These are phyloP conservation scores for Agrotis clavis DNA, from an alignment of 2,888 invertebrate genomes.

Conservation along the genomic window DNA sequence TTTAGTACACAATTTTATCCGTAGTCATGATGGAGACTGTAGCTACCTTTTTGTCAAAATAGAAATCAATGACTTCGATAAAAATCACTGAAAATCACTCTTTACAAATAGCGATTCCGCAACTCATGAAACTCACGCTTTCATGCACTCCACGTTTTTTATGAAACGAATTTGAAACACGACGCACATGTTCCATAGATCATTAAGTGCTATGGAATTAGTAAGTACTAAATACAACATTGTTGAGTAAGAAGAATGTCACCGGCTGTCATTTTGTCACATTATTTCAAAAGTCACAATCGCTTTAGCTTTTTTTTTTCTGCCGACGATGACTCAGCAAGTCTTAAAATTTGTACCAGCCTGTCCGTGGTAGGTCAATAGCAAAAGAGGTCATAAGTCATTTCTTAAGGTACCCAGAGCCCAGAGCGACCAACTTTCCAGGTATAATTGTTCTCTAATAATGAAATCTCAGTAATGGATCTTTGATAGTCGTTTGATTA, in stretches of 20 bases:
- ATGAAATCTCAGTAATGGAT: slow-evolving; percentile 80
- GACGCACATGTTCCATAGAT: slow-evolving; percentile 5
- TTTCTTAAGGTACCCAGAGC: slow-evolving; percentile 50
- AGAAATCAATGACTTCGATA: slow-evolving; percentile 37
- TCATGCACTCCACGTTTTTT: not conserved
- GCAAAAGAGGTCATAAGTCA: slow-evolving; percentile 70
- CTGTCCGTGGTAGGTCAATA: slow-evolving; percentile 37
- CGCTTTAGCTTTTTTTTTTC: slow-evolving; percentile 16
- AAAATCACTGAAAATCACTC: not conserved
- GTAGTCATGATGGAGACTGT: slow-evolving; percentile 4
- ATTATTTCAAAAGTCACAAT: slow-evolving; percentile 27
- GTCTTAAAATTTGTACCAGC: slow-evolving; percentile 18
- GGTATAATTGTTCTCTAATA: slow-evolving; percentile 79
- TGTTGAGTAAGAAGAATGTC: slow-evolving; percentile 30
- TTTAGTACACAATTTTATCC: not conserved
- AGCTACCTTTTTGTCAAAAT: slow-evolving; percentile 6
- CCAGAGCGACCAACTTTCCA: slow-evolving; percentile 69
- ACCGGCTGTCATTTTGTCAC: slow-evolving; percentile 28
- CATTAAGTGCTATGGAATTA: not conserved
- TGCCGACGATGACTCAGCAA: slow-evolving; percentile 58
- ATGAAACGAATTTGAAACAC: slow-evolving; percentile 7
- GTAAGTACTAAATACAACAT: not conserved
- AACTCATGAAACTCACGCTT: slow-evolving; percentile 25
- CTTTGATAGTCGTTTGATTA: slow-evolving; percentile 83
- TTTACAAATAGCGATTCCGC: slow-evolving; percentile 16